These are phyloP conservation scores for Scolopax rusticola DNA, from an alignment of 2,797 vertebrate genomes.

Conservation along the genomic window DNA sequence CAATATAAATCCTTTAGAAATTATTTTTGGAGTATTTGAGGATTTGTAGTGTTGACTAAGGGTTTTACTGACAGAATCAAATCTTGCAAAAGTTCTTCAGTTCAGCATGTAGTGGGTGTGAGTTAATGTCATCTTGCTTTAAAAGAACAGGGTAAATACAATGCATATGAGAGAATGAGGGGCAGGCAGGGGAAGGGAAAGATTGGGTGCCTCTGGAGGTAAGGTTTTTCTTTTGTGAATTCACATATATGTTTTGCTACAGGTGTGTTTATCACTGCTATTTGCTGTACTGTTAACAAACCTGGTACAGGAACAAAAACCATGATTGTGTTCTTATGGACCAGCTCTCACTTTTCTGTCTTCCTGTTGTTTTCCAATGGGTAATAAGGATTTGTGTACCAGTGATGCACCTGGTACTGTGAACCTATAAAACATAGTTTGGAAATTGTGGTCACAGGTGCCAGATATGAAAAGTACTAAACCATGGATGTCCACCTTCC, in stretches of 20 bases:
- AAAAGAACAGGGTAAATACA: neutral
- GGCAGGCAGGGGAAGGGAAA: neutral
- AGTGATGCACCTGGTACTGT: fast-evolving
- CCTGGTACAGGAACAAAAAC: neutral
- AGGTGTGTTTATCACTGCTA: neutral
- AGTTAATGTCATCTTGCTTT: neutral
- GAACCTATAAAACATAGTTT: neutral
- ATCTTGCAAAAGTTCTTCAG: neutral
- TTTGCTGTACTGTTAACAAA: neutral
- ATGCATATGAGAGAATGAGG: fast-evolving
- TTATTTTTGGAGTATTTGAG: neutral
- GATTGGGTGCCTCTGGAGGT: neutral
- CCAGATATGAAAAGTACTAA: neutral
- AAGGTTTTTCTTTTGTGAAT: neutral
- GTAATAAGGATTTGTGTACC: neutral
- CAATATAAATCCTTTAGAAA: neutral
- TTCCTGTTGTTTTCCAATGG: neutral
- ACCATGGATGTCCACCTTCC: neutral
- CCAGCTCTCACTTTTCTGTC: neutral
- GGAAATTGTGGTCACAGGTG: neutral
- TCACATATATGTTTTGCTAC: neutral
- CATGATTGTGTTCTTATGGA: neutral
- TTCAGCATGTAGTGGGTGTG: neutral
- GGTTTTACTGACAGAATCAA: neutral
- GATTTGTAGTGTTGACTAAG: neutral